Percentiles rank a stretch among this genome's conserved stretches.
These are phyloP conservation scores for Gastrophysa polygoni DNA, from an alignment of 2,888 invertebrate species.

Conservation along the genomic window DNA sequence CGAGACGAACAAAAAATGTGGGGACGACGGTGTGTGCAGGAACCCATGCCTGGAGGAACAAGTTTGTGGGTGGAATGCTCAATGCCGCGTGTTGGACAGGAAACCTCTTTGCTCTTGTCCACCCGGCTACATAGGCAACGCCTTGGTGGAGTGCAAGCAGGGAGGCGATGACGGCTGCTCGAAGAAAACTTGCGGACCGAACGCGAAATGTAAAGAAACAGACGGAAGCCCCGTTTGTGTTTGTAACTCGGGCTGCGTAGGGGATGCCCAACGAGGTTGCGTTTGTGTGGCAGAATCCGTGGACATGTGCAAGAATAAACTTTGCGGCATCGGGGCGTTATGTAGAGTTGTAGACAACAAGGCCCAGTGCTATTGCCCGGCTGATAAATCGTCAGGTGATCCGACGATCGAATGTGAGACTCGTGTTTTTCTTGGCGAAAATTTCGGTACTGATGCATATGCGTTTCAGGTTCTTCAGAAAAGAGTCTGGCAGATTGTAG, in stretches of 20 bases:
- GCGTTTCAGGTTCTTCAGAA: constrained; percentile 66
- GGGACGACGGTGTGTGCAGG: constrained; percentile 72
- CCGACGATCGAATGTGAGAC: constrained; percentile 85
- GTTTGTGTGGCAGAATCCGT: constrained; percentile 71
- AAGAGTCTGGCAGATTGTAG: constrained; percentile 76
- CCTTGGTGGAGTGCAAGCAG: constrained; percentile 70
- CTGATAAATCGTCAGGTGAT: constrained; percentile 81
- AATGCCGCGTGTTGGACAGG: constrained; percentile 79
- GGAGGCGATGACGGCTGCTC: constrained; percentile 75
- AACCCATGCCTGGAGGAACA: constrained; percentile 81
- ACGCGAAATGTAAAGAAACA: constrained; percentile 80
- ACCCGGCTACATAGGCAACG: constrained; percentile 75
- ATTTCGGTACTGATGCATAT: constrained; percentile 3
- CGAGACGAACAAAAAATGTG: constrained; percentile 77
- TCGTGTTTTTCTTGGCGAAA: background rate
- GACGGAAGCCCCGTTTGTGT: constrained; percentile 77
- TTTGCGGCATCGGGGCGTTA: constrained; percentile 82
- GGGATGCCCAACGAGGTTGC: constrained; percentile 82
- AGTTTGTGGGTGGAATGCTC: constrained; percentile 83
- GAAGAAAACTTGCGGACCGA: constrained; percentile 83
- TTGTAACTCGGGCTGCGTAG: constrained; percentile 79
- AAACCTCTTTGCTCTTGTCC: constrained; percentile 79
- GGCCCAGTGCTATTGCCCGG: constrained; percentile 84
- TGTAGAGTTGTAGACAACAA: constrained; percentile 73
- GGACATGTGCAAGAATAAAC: constrained; percentile 78